phyloP scores from a whole-genome alignment of 1,140 invertebrate species.

The Halesus radiatus region DNA sequence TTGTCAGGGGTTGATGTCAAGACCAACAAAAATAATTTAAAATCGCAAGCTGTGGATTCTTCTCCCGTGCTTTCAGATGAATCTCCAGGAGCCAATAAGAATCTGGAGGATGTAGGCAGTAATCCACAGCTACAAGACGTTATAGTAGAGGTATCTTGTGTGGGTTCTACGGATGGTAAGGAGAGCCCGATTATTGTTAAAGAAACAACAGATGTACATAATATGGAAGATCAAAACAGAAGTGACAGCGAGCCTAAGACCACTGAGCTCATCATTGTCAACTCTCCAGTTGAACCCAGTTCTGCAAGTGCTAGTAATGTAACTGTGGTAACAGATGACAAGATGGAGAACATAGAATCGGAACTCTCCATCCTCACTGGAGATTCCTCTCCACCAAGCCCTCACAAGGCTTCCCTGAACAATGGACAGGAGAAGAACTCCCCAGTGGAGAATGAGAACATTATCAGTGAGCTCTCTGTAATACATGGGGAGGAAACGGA shows the following conservation, averaged over 20 bases:
- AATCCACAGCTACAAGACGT: no score
- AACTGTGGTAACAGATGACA: background rate
- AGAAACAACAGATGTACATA: no score
- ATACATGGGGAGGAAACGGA: conserved; percentile 15
- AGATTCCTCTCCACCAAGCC: background rate
- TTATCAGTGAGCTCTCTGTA: conserved; percentile 22
- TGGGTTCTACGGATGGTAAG: no score
- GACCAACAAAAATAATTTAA: background rate
- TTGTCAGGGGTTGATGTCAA: background rate
- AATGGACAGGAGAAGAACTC: background rate
- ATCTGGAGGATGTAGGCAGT: no score
- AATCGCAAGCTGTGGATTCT: background rate
- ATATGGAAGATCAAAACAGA: background rate
- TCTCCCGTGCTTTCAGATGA: no score
- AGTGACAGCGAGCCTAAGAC: background rate
- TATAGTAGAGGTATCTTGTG: no score
- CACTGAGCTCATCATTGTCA: background rate
- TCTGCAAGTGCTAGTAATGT: background rate
- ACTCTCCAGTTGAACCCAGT: background rate
- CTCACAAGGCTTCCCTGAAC: background rate
- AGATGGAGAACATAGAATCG: conserved; percentile 12
- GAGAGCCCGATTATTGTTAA: no score
- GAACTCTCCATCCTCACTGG: conserved; percentile 13
- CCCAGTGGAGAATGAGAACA: conserved; percentile 6
- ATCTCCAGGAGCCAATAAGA: no score